phyloP scores from a whole-genome alignment of 37 sponge, comb jelly and placozoan genomes.

The Crambe crambe region DNA sequence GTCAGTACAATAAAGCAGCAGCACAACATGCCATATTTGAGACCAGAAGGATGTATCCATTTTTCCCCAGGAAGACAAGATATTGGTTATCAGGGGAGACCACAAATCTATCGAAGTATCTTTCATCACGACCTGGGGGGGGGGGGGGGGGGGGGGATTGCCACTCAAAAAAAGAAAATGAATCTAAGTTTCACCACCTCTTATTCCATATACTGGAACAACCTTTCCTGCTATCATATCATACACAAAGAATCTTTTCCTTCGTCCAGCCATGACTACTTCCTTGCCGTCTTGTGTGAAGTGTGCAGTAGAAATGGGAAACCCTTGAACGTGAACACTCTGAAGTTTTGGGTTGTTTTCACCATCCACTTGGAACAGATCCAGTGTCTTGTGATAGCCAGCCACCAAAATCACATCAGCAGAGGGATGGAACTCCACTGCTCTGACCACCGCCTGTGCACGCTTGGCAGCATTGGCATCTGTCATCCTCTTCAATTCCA shows the following conservation, averaged over 20 bases:
- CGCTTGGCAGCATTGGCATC: slow-evolving; percentile 56
- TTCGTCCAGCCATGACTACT: slow-evolving; percentile 70
- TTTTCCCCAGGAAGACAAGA: slow-evolving; percentile 80
- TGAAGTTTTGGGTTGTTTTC: slow-evolving; percentile 75
- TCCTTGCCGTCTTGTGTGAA: slow-evolving; percentile 81
- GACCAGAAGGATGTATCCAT: slow-evolving; percentile 84
- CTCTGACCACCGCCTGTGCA: slow-evolving; percentile 77
- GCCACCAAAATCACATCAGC: slow-evolving; percentile 76
- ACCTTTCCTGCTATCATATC: slow-evolving; percentile 84
- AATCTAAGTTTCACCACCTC: slow-evolving; percentile 25
- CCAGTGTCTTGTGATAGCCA: slow-evolving; percentile 86
- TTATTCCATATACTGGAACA: slow-evolving; percentile 65
- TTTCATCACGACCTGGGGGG: slow-evolving; percentile 64
- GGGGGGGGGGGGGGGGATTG: background rate
- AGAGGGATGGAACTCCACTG: slow-evolving; percentile 89
- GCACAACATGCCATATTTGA: slow-evolving; percentile 69
- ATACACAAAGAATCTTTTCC: slow-evolving; percentile 78
- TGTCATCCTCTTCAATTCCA: slow-evolving; percentile 69
- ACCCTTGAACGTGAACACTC: slow-evolving; percentile 72
- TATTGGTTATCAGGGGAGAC: slow-evolving; percentile 84
- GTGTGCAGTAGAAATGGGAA: slow-evolving; percentile 80
- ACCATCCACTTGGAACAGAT: slow-evolving; percentile 88
- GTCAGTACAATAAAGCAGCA: background rate
- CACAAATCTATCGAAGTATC: slow-evolving; percentile 52
- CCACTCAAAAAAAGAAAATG: background rate